Base-by-base conservation (phyloP, 2,797 vertebrate species). In the Rachycentron canadum region DNA sequence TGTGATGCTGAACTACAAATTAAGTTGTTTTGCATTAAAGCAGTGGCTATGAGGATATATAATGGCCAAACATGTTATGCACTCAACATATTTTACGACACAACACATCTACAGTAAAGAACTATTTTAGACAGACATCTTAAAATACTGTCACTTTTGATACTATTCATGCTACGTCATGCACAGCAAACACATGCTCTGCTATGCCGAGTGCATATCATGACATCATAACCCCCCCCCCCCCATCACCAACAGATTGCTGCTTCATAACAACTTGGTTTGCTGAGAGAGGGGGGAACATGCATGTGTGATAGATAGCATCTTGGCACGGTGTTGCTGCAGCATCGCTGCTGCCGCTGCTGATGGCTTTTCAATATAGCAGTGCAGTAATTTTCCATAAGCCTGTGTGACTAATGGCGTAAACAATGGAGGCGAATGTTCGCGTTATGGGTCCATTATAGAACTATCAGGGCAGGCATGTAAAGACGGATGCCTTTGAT, bases 361-460 rank as follows among this genome's bases (percentile, higher is more conserved):
- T 92, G 88, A 90, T 88, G 90, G 91, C 89, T 90, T 90, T 89
- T 91, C 89, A 89, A 86, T 81, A 73, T 63, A 85, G 86, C 84
- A 62, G 40, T 17, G 83, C 88, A 75, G 86, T 89, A 81, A 89
- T 91, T 93, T 90, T 83, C 90, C 90, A 86, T 91, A 89, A 91
- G 84, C 82, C 85, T 2, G 82, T 85, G 89, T 91, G 92, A 92
- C 92, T 92, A 93, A 93, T 90, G 88, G 91, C 53, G 47, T 91
- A 92, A 93, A 93, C 91, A 92, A 92, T 91, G 84, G 88, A 75
- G 86, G 64, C 40, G 66, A 91, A 91, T 91, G 92, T 90, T 90
- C 82, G 77, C 59, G 88, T 91, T 91, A 92, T 88, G 90, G 78
- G 73, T 69, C 90, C 87, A 91, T 93, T 90, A 93, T 74, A 82